Percentiles rank a stretch among this genome's conserved stretches.
Conservation (phyloP, 2,797 vertebrate genomes). For the Cichlasoma orientale region DNA sequence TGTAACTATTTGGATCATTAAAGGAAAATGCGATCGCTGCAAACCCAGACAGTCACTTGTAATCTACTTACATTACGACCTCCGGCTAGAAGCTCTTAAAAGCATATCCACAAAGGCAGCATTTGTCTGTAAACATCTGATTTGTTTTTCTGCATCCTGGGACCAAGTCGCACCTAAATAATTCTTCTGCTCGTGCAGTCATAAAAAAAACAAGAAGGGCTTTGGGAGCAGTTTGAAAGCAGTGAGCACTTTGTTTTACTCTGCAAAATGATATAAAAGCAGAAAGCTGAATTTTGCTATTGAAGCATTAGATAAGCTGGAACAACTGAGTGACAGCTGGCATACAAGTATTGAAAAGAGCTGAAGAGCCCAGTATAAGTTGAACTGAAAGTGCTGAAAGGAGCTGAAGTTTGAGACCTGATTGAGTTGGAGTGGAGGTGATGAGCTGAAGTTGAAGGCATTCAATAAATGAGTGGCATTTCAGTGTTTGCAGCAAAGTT, state of each 20-base stretch:
- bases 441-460: not conserved
- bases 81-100: not conserved
- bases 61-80: constrained; percentile 6
- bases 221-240: not conserved
- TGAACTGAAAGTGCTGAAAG: too few species aligned
- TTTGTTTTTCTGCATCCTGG: not conserved
- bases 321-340: not conserved
- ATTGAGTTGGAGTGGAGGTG: not conserved
- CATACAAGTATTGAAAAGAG: not conserved
- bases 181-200: not conserved
- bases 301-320: not conserved
- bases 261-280: not conserved
- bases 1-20: not conserved
- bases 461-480: not conserved
- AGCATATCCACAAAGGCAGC: not conserved
- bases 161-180: not conserved
- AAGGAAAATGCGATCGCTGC: not conserved
- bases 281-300: not conserved
- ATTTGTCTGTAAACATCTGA: not conserved
- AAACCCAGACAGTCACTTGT: not conserved
- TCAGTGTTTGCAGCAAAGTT: not conserved
- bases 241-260: not conserved
- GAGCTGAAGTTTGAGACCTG: not conserved
- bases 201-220: not conserved
- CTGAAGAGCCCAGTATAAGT: not conserved